Evolutionary conservation across 1,140 invertebrate species (phyloP).

Genomic region (Drosophila auraria): DNA sequence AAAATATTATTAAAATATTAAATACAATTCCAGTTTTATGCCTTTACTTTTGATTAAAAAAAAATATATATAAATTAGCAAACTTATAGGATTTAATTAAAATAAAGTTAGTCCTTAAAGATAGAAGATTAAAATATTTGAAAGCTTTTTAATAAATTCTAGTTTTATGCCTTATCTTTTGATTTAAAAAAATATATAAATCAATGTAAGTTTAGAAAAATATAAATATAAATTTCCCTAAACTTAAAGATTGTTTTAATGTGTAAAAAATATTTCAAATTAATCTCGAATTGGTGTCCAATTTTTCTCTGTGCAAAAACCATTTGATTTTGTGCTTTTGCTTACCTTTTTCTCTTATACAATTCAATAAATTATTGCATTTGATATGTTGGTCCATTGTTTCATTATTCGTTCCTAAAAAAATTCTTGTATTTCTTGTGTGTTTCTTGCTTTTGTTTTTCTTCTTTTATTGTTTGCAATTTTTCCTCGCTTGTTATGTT

Average conservation of each 20-base stretch:
- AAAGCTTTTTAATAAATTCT: too few relatives aligned
- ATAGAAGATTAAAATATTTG: too few relatives aligned
- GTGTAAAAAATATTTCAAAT: background rate
- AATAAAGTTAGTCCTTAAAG: too few relatives aligned
- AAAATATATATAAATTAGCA: too few relatives aligned
- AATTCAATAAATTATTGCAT: conserved; percentile 84
- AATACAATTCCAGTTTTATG: too few relatives aligned
- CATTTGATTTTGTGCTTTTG: background rate
- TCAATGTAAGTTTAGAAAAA: background rate
- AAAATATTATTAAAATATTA: too few relatives aligned
- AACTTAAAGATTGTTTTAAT: too few relatives aligned
- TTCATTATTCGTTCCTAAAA: conserved; percentile 84
- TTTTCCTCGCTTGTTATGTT: conserved; percentile 2
- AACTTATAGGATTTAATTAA: too few relatives aligned
- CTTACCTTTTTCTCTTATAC: conserved; percentile 78
- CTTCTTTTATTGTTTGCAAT: conserved; percentile 27
- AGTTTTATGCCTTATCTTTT: too few relatives aligned
- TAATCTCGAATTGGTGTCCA: background rate
- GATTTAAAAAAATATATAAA: background rate
- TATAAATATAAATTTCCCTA: background rate
- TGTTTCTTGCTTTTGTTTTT: conserved; percentile 7
- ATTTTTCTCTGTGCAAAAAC: conserved; percentile 5
- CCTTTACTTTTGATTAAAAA: too few relatives aligned
- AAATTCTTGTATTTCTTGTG: conserved; percentile 73
- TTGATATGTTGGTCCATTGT: conserved; percentile 85